These are phyloP conservation scores for Atherinosoma microstoma DNA, from an alignment of 2,797 vertebrate species.

Conservation along the genomic window DNA sequence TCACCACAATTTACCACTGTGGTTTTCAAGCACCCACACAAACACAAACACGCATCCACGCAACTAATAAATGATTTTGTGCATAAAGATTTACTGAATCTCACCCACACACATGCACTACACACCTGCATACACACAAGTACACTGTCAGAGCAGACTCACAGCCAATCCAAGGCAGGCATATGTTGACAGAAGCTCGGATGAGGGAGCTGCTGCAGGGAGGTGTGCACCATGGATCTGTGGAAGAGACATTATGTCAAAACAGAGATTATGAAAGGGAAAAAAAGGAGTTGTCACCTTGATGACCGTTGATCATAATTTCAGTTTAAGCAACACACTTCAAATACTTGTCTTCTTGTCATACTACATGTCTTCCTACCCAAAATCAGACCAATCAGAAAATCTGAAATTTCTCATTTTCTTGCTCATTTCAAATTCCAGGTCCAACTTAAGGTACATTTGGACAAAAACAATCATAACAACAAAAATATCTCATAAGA, in stretches of 20 bases:
- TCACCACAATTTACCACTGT: not conserved
- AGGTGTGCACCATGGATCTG: slow-evolving; percentile 87
- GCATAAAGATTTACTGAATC: slow-evolving; percentile 12
- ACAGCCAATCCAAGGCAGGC: slow-evolving; percentile 84
- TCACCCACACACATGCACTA: slow-evolving; percentile 24
- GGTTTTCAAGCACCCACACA: not conserved
- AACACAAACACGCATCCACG: not conserved
- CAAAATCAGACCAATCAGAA: no score
- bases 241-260: slow-evolving; percentile 14
- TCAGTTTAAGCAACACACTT: not conserved
- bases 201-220: slow-evolving; percentile 81
- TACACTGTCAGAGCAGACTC: slow-evolving; percentile 68
- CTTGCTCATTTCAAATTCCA: no score
- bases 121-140: slow-evolving; percentile 49
- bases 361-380: not conserved
- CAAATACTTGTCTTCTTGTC: not conserved
- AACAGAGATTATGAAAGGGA: not conserved
- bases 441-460: no score
- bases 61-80: not conserved
- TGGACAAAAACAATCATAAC: no score
- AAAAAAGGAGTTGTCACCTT: not conserved
- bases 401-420: no score
- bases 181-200: slow-evolving; percentile 84
- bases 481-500: no score
- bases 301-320: not conserved